These are phyloP conservation scores for Pseudorasbora parva DNA, from an alignment of 2,113 vertebrate species.

Conservation along the genomic window DNA sequence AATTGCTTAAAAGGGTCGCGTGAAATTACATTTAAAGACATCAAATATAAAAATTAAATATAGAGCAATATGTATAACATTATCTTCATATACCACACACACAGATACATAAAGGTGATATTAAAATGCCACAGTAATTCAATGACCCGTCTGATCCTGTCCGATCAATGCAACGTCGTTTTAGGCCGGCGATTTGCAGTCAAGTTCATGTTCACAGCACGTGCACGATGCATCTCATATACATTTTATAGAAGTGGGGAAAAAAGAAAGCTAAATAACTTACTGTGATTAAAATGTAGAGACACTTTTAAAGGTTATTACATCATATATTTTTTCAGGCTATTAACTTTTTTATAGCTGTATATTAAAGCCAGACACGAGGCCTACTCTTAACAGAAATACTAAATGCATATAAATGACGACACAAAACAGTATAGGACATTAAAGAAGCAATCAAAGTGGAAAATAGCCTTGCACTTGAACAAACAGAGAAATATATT, in stretches of 20 bases:
- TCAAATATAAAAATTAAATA: not conserved
- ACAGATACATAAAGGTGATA: not conserved
- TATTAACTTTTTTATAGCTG: not conserved
- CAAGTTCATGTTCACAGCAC: conserved; percentile 27
- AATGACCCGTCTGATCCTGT: not conserved
- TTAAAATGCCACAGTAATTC: not conserved
- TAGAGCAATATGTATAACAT: not conserved
- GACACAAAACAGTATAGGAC: not conserved
- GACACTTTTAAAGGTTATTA: not conserved
- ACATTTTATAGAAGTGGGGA: not conserved
- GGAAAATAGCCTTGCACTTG: not conserved
- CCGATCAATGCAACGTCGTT: not conserved
- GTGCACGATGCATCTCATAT: not conserved
- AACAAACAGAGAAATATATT: not conserved
- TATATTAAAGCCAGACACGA: not conserved
- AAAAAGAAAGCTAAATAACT: not conserved
- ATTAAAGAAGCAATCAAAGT: not conserved
- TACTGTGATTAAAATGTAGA: not conserved
- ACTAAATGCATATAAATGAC: not conserved
- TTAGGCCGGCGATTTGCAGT: conserved; percentile 2
- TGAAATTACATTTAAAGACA: not conserved
- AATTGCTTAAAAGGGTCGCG: not conserved
- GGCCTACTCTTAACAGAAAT: not conserved
- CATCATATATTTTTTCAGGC: not conserved
- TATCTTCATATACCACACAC: not conserved